These are phyloP conservation scores for Rhipidura dahli DNA, from an alignment of 2,113 vertebrate species.

Conservation along the genomic window DNA sequence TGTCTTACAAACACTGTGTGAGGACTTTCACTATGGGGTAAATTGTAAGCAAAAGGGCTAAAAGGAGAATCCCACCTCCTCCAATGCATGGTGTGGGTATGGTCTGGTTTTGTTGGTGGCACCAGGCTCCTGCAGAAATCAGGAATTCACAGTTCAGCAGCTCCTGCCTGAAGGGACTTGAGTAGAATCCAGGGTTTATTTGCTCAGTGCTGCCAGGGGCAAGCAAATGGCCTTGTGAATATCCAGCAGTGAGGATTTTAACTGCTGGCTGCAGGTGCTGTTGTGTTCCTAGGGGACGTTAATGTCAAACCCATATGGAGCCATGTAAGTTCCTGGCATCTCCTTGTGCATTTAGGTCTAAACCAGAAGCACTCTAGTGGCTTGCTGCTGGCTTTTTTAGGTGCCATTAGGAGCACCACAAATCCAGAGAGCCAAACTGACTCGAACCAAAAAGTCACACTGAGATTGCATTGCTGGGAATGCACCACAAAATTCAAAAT, in stretches of 20 bases:
- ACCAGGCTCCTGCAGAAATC: background rate
- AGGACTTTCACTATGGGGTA: background rate
- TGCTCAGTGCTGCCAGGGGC: background rate
- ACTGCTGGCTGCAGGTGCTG: background rate
- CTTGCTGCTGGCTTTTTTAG: background rate
- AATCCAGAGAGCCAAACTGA: background rate
- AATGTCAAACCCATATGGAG: background rate
- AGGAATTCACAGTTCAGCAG: background rate
- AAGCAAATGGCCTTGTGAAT: background rate
- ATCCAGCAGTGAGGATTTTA: background rate
- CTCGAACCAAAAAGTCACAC: background rate
- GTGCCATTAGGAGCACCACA: rapidly evolving
- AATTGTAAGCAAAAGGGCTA: background rate
- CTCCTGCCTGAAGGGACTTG: background rate
- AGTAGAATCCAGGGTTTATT: background rate
- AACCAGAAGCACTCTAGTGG: background rate
- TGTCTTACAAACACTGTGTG: background rate
- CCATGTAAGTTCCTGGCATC: background rate
- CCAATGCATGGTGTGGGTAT: too few relatives aligned
- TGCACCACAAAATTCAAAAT: background rate
- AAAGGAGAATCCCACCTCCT: background rate
- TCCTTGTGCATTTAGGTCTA: background rate
- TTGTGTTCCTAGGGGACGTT: background rate
- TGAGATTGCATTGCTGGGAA: background rate
- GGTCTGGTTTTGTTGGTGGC: background rate